These are phyloP conservation scores for Sesia apiformis DNA, from an alignment of 2,888 invertebrate genomes.

Conservation along the genomic window DNA sequence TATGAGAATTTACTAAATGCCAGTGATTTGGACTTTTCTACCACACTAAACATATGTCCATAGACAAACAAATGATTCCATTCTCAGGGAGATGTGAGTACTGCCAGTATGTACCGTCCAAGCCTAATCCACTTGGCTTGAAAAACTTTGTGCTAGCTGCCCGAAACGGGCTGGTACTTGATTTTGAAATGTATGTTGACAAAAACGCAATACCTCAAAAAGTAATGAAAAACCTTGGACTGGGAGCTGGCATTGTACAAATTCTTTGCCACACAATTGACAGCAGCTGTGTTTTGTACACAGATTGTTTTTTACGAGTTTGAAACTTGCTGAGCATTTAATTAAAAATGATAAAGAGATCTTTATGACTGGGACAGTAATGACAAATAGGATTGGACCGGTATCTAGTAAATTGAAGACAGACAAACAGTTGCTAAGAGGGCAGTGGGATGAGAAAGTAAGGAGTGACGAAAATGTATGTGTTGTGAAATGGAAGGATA, in stretches of 20 bases:
- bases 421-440: slow-evolving; percentile 12
- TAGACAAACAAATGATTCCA: slow-evolving; percentile 23
- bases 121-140: slow-evolving; percentile 22
- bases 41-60: slow-evolving; percentile 17
- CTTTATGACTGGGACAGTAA: slow-evolving; percentile 12
- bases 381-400: too few species aligned
- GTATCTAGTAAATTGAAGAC: slow-evolving; percentile 13
- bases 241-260: slow-evolving; percentile 4
- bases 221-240: not conserved
- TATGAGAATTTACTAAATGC: too few species aligned
- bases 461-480: slow-evolving; percentile 16
- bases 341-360: slow-evolving; percentile 6
- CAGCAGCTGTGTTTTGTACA: slow-evolving; percentile 4
- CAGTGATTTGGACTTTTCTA: not conserved
- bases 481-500: slow-evolving; percentile 15
- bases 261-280: slow-evolving; percentile 9
- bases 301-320: too few species aligned
- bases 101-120: slow-evolving; percentile 14
- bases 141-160: slow-evolving; percentile 26
- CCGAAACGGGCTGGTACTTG: slow-evolving; percentile 17
- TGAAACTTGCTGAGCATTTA: too few species aligned
- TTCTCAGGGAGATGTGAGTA: slow-evolving; percentile 18
- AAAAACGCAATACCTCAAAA: too few species aligned
- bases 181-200: slow-evolving; percentile 19
- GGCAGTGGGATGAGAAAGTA: slow-evolving; percentile 17